Conservation (phyloP, 2,888 invertebrate genomes). For the Calephelis perditalis region DNA sequence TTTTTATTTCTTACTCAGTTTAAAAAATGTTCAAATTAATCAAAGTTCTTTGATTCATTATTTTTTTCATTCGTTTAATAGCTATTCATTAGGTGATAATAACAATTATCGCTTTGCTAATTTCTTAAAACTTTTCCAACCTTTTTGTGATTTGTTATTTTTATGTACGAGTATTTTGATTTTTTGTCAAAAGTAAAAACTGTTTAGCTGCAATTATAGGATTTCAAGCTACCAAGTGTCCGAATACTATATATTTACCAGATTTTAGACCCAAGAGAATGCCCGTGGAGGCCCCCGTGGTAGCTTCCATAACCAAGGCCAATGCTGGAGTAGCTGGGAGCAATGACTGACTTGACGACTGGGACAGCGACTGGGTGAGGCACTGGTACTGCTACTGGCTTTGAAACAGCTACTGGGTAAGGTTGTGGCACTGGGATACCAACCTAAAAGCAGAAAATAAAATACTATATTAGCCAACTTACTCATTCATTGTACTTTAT, state of each 20-base stretch:
- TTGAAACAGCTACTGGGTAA: conserved; percentile 65
- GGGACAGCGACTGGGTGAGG: conserved; percentile 56
- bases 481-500: no score
- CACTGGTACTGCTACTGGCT: conserved; percentile 62
- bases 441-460: conserved; percentile 44
- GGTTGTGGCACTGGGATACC: conserved; percentile 68
- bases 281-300: conserved; percentile 31
- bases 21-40: no score
- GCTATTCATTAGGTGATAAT: no score
- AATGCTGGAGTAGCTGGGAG: conserved; percentile 29
- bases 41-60: no score
- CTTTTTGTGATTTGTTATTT: no score
- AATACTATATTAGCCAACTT: no score
- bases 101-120: no score
- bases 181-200: conserved; percentile 13
- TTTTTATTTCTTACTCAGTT: no score
- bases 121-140: no score
- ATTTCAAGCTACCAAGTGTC: conserved; percentile 32
- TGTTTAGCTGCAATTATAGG: not conserved
- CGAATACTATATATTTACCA: conserved; percentile 42
- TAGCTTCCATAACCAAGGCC: conserved; percentile 33
- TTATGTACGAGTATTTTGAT: no score
- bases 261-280: conserved; percentile 39
- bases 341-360: conserved; percentile 41
- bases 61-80: no score